Percentiles rank a stretch among this genome's conserved stretches.
Evolutionary conservation across 2,797 vertebrate species (phyloP).

Genomic region (Garrulus glandarius): DNA sequence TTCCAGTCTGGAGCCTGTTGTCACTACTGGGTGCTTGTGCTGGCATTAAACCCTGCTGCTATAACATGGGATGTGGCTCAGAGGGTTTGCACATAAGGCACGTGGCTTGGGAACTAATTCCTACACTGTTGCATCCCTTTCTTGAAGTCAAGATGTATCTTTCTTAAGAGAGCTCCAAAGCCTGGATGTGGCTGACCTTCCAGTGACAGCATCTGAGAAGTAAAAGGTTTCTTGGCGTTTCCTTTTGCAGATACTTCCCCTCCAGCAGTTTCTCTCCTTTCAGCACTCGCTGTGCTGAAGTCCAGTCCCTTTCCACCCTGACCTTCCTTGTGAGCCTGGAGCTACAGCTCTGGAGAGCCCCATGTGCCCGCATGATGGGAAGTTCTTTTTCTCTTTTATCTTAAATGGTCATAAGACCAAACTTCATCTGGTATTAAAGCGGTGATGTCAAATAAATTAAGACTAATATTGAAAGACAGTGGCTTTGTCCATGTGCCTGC

Average conservation of each 20-base stretch:
- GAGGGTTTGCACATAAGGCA: not conserved
- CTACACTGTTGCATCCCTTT: rapidly evolving
- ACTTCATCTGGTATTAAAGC: not conserved
- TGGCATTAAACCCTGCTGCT: not conserved
- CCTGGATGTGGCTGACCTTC: not conserved
- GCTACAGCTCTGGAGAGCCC: not conserved
- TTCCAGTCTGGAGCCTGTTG: rapidly evolving
- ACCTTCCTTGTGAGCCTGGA: not conserved
- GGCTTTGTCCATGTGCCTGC: not conserved
- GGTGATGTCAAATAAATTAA: not conserved
- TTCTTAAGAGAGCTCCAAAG: not conserved
- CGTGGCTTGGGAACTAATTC: not conserved
- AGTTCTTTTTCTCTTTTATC: not conserved
- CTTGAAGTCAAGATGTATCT: not conserved
- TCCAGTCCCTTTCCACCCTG: not conserved
- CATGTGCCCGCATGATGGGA: rapidly evolving
- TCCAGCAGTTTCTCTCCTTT: not conserved
- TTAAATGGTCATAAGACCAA: not conserved
- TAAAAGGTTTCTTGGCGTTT: not conserved
- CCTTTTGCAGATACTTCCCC: not conserved
- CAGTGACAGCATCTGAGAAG: not conserved
- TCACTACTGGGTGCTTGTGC: not conserved
- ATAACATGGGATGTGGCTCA: not conserved
- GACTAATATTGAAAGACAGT: not conserved
- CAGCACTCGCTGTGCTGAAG: not conserved